phyloP scores from a whole-genome alignment of 2,888 invertebrate genomes.

The Drosophila flavopinicola region DNA sequence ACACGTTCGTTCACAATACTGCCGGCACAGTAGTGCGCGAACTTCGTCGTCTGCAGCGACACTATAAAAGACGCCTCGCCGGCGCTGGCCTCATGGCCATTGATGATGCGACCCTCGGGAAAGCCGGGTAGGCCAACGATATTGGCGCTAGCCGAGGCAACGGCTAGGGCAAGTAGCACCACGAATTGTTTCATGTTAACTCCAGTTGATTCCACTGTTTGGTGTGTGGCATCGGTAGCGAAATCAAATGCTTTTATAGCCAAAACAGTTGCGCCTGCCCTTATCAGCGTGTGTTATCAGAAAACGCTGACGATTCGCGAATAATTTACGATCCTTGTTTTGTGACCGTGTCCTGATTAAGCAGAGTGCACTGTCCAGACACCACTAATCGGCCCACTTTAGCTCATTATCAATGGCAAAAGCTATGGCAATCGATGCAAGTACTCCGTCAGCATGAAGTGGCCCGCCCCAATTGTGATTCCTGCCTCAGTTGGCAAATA shows the following conservation, averaged over 20 bases:
- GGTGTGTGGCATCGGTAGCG: conserved; percentile 19
- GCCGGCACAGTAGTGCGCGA: conserved; percentile 83
- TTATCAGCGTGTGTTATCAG: conserved; percentile 42
- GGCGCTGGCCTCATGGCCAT: conserved; percentile 77
- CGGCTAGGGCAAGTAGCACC: conserved; percentile 60
- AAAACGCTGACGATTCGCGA: conserved; percentile 20
- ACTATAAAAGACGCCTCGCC: conserved; percentile 85
- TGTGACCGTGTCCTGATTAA: conserved; percentile 48
- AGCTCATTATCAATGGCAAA: conserved; percentile 39
- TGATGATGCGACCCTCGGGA: conserved; percentile 80
- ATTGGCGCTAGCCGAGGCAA: conserved; percentile 60
- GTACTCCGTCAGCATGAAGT: conserved; percentile 26
- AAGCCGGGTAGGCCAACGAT: conserved; percentile 61
- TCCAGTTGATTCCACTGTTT: conserved; percentile 11
- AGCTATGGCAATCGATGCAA: conserved; percentile 1
- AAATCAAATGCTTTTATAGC: conserved; percentile 48
- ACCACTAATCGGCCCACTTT: conserved; percentile 24
- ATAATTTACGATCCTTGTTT: conserved; percentile 58
- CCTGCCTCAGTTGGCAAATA: conserved; percentile 9
- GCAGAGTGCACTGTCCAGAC: conserved; percentile 11
- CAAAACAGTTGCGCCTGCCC: neutral
- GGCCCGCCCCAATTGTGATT: conserved; percentile 16
- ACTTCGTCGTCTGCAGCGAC: conserved; percentile 67
- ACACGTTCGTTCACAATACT: conserved; percentile 75
- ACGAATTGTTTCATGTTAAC: conserved; percentile 73